Conservation (phyloP, 2,797 vertebrate species). For the Scleropages formosus region DNA sequence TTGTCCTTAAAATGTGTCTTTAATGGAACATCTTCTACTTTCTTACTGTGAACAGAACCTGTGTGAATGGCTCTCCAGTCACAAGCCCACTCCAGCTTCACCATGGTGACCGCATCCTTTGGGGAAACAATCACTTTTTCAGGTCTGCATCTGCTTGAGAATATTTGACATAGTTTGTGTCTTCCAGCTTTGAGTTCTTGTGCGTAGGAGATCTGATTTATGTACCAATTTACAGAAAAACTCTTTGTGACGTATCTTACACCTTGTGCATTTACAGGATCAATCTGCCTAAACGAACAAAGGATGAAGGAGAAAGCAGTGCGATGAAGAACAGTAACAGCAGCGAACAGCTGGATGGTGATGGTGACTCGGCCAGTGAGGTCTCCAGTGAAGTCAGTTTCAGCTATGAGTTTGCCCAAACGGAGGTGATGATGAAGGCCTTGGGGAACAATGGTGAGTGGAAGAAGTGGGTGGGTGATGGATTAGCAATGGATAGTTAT, state of each 20-base stretch:
- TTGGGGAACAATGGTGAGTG: conserved; percentile 83
- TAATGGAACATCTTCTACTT: not conserved
- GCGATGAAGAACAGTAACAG: conserved; percentile 70
- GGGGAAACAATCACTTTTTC: conserved; percentile 99
- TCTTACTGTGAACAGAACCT: conserved; percentile 74
- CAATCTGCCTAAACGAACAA: conserved; percentile 78
- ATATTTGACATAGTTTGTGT: not conserved
- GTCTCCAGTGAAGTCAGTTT: conserved; percentile 88
- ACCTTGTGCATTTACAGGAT: conserved; percentile 64
- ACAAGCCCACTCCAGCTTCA: conserved; percentile 78
- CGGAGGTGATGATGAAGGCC: conserved; percentile 95
- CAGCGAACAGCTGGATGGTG: conserved; percentile 79
- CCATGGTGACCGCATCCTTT: conserved; percentile 90
- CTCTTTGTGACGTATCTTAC: not conserved
- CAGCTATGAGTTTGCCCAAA: conserved; percentile 90
- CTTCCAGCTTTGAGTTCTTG: not conserved
- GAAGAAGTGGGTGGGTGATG: not conserved
- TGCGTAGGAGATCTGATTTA: not conserved
- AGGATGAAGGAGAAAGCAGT: conserved; percentile 71
- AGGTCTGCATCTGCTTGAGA: conserved; percentile 65
- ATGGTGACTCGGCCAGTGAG: conserved; percentile 82
- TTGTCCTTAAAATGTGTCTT: not conserved
- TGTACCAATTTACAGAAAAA: too few relatives aligned
- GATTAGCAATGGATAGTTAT: not conserved
- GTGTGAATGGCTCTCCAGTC: conserved; percentile 83